Percentiles rank a stretch among this genome's conserved stretches.
Evolutionary conservation across 1,140 invertebrate species (phyloP).

Genomic region (Battus philenor): DNA sequence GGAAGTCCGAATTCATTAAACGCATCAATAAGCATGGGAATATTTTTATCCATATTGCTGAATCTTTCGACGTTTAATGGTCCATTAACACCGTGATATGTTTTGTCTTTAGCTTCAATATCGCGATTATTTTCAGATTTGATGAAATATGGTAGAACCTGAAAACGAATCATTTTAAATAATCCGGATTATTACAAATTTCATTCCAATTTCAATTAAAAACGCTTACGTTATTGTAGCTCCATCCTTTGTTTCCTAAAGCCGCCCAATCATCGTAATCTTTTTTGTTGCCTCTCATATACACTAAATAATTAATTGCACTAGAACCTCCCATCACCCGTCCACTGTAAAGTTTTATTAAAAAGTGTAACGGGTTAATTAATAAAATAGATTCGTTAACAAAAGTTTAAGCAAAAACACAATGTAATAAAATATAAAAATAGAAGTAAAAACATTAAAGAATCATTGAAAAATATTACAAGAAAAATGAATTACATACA

Average conservation of each 20-base stretch:
- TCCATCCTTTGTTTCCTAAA: conserved; percentile 85
- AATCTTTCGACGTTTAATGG: conserved; percentile 72
- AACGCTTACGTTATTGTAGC: conserved; percentile 82
- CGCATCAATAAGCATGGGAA: conserved; percentile 71
- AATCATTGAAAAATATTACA: no score
- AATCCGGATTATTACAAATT: not conserved
- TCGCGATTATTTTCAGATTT: conserved; percentile 28
- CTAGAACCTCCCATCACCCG: conserved; percentile 84
- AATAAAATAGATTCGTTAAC: no score
- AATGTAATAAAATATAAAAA: no score
- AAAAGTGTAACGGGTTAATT: no score
- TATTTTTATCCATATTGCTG: conserved; percentile 48
- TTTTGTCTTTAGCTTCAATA: conserved; percentile 43
- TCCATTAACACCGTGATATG: conserved; percentile 76
- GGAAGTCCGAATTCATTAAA: conserved; percentile 77
- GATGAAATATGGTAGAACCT: conserved; percentile 26
- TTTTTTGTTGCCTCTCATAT: conserved; percentile 84
- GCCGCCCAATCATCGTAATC: conserved; percentile 86
- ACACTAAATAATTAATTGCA: conserved; percentile 87
- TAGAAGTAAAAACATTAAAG: no score
- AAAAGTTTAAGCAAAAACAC: no score
- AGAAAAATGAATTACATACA: conserved; percentile 7
- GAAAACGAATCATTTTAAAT: conserved; percentile 11
- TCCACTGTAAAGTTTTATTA: conserved; percentile 54
- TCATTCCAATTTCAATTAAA: conserved; percentile 33